Evolutionary conservation across 2,888 invertebrate genomes (phyloP).

Genomic region (Emmelina monodactyla): DNA sequence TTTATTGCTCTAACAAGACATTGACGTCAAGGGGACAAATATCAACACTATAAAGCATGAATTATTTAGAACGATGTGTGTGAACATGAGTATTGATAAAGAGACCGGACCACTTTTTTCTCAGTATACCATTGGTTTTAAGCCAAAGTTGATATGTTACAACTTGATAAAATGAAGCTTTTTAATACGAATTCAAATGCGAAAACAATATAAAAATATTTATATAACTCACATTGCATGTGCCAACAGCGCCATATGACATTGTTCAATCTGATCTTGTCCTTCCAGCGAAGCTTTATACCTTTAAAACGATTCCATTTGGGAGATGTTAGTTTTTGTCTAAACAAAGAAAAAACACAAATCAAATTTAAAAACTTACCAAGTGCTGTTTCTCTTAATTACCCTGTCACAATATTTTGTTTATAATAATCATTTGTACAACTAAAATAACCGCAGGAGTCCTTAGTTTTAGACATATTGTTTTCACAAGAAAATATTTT

Average conservation of each 20-base stretch:
- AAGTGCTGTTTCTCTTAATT: too few relatives aligned
- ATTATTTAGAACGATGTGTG: too few relatives aligned
- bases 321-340: slow-evolving; percentile 98
- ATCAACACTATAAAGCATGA: too few relatives aligned
- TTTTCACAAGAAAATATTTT: slow-evolving; percentile 38
- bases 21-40: too few relatives aligned
- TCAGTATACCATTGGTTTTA: too few relatives aligned
- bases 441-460: slow-evolving; percentile 39
- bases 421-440: slow-evolving; percentile 29
- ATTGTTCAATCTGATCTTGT: slow-evolving; percentile 98
- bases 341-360: slow-evolving; percentile 68
- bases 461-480: slow-evolving; percentile 37
- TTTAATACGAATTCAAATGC: too few relatives aligned
- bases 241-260: slow-evolving; percentile 99
- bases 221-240: slow-evolving; percentile 88
- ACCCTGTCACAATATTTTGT: slow-evolving; percentile 41
- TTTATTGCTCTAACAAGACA: too few relatives aligned
- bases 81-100: too few relatives aligned
- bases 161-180: too few relatives aligned
- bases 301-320: slow-evolving; percentile 99
- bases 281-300: slow-evolving; percentile 95
- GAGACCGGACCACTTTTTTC: too few relatives aligned
- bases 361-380: slow-evolving; percentile 22
- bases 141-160: too few relatives aligned
- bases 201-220: too few relatives aligned